Evolutionary conservation across 2,888 invertebrate genomes (phyloP), one percentile per base, ranked within the genome.

Genomic region (Oscheius sp.): DNA sequence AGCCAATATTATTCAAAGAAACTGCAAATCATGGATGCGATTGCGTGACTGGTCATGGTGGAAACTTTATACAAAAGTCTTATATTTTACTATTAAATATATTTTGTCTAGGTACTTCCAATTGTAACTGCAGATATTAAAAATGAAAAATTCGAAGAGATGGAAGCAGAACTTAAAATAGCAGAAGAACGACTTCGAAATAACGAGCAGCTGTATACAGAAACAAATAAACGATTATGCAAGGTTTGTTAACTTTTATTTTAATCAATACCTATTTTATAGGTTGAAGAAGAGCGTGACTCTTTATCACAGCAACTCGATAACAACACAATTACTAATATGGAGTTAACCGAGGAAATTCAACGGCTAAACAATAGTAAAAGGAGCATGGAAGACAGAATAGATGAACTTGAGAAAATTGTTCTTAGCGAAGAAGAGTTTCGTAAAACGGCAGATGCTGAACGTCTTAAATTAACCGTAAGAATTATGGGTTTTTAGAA

Each of bases 31-130:
- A 0, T 99, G 98, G 87, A 90, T 99, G 78, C 97, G 97, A 88
- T 90, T 99, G 46, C 91, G 97, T 75, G 97, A 99, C 88, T 99
- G 98, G 98, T 95, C 96, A 84, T 99, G 98, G 98, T 99, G 98
- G 98, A 91, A 98, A 83, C 90, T 99, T 78, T 97, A 98, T 88
- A 98, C 97, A 31, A 99, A 99, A 91, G 89, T 88, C 50, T 34
- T 53, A 20, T 39, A n/a, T 8, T 34, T 42, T 37, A 12, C 39
- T 10, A 37, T 25, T 12, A 34, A 20, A 10, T n/a, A 61, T 15
- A 20, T 31, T 57, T 12, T 39, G 46, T 74, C 34, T 57, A 89
- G 88, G 90, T 91, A 69, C 98, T 98, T 89, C 98, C 98, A 0
- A 90, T 99, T 67, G 90, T 99, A 57, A 95, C 95, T 82, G 83